Conservation (phyloP, 2,888 invertebrate genomes). For the Luffia ferchaultella region DNA sequence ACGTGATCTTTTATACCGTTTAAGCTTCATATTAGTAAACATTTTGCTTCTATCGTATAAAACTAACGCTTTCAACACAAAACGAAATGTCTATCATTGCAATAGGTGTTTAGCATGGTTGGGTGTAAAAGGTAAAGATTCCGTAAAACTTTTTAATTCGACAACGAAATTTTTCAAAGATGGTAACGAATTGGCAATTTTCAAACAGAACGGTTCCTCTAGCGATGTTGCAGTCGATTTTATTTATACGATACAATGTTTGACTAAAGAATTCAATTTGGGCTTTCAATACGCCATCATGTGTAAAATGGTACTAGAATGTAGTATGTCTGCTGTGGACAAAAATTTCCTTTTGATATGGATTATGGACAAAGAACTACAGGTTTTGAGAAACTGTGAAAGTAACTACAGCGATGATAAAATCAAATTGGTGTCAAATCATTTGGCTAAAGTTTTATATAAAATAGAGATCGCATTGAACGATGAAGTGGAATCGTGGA, state of each 20-base stretch:
- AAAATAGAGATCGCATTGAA: constrained; percentile 49
- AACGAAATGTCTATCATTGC: constrained; percentile 59
- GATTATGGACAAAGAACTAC: constrained; percentile 69
- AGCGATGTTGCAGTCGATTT: constrained; percentile 51
- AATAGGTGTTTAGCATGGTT: constrained; percentile 67
- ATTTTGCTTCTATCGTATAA: constrained; percentile 40
- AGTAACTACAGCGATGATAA: constrained; percentile 26
- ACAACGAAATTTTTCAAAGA: constrained; percentile 49
- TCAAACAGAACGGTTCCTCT: constrained; percentile 9
- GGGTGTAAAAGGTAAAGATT: constrained; percentile 50
- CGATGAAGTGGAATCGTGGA: constrained; percentile 57
- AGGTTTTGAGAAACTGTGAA: constrained; percentile 43
- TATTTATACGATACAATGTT: constrained; percentile 54
- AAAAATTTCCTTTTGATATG: constrained; percentile 66
- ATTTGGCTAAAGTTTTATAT: constrained; percentile 66
- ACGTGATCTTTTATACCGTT: constrained; percentile 65
- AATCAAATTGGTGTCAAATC: constrained; percentile 43
- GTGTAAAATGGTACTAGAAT: constrained; percentile 64
- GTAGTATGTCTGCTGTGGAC: constrained; percentile 38
- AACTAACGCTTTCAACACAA: constrained; percentile 46
- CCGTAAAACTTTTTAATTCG: constrained; percentile 65
- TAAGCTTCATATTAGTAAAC: constrained; percentile 63
- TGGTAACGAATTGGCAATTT: constrained; percentile 20
- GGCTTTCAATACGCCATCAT: constrained; percentile 56
- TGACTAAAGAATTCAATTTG: constrained; percentile 53